A percentile compares a stretch with the other conserved stretches of the same genome.
Evolutionary conservation across 2,888 invertebrate genomes (phyloP).

Genomic region (Tanaodytes sp.): DNA sequence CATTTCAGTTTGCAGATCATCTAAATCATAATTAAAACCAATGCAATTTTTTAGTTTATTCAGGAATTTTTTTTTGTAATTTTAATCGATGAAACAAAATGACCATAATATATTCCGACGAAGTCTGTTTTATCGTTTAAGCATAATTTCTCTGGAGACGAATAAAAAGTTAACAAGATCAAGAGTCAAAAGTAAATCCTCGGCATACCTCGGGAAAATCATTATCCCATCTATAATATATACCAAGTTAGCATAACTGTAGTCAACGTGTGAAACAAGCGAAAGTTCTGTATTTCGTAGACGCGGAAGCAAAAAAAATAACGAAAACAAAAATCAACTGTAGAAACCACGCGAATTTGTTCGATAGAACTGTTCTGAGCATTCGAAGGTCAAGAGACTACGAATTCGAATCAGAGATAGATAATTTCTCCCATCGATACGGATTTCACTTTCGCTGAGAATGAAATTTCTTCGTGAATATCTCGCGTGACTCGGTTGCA

Average conservation of each 20-base stretch:
- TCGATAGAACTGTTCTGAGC: background rate
- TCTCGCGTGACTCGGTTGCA: conserved; percentile 33
- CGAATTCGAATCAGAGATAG: conserved; percentile 5
- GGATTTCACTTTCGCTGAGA: conserved; percentile 38
- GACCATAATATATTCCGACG: no score
- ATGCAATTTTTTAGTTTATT: no score
- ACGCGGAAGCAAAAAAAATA: background rate
- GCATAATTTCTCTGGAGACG: no score
- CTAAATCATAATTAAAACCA: no score
- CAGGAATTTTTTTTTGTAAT: no score
- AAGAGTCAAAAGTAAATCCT: no score
- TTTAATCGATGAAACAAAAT: no score
- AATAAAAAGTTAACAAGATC: no score
- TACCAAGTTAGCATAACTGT: conserved; percentile 11
- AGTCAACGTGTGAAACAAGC: conserved; percentile 22
- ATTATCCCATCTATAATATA: no score
- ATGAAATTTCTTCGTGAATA: conserved; percentile 33
- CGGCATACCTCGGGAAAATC: no score
- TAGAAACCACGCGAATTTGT: conserved; percentile 2
- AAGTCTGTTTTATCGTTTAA: no score
- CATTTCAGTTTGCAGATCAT: no score
- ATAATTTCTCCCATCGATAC: conserved; percentile 42
- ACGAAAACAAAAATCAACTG: background rate
- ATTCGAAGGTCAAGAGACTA: conserved; percentile 14
- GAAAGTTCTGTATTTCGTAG: conserved; percentile 1